Base-by-base conservation (phyloP, 2,113 vertebrate species). In the Elaphurus davidianus region DNA sequence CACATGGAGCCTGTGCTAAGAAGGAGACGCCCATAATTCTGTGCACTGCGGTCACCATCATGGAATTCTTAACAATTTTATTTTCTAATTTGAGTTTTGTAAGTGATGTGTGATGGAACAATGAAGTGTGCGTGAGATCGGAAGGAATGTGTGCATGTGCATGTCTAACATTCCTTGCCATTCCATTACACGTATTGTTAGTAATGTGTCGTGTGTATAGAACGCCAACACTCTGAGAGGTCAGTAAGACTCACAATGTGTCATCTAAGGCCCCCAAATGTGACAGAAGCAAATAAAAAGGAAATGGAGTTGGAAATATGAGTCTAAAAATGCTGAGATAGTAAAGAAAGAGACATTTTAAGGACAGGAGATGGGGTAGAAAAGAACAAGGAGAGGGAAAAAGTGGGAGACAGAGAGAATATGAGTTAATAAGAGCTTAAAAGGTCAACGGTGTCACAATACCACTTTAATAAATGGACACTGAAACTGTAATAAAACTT, bases 111-210 rank as follows among this genome's bases (percentile, higher is more conserved):
- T 60, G 87, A 30, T 43, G n/a, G 23, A 78, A 59, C 0, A n/a
- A 27, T 23, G 47, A 52, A n/a, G 10, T 1, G 1, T 28, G 16
- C 0, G 0, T 60, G 3, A 33, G 9, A 64, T 54, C 40, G 21
- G 33, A 86, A 40, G 23, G 43, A 16, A 36, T 14, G 6, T 23
- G 12, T 6, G 1, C 47, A 28, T 16, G 27, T 23, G 0, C 7
- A 14, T 30, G 33, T n/a, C 28, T 54, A n/a, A 0, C 59, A 27
- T 11, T 21, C 25, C 33, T 33, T 45, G 30, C 8, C 11, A 8
- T 30, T 5, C 1, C 6, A 13, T 40, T 40, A 25, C 30, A 43
- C 12, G 8, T 11, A 78, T 3, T 28, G n/a, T 43, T 40, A 52
- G 14, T 52, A 12, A 40, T 45, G 45, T 81, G 27, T 14, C 45